Conservation (phyloP, 2,113 vertebrate species). For the Benthochromis sp. region DNA sequence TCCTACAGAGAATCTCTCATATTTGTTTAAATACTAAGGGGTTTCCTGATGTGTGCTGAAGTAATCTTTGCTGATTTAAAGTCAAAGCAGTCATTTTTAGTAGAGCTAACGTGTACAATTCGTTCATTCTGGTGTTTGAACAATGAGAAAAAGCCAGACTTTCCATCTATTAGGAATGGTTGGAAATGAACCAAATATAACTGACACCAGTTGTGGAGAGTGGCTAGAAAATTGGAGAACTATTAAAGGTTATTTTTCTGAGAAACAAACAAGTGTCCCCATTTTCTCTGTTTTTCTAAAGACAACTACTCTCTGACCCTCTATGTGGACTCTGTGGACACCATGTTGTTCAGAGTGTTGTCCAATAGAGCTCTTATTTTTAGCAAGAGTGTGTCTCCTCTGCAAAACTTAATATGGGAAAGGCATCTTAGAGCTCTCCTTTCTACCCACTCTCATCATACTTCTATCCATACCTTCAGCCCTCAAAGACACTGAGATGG, state of each 20-base stretch:
- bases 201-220: background rate
- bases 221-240: background rate
- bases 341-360: slow-evolving; percentile 16
- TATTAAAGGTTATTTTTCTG: background rate
- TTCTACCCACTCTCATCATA: slow-evolving; percentile 11
- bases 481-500: slow-evolving; percentile 28
- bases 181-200: background rate
- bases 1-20: background rate
- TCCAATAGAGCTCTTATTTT: slow-evolving; percentile 61
- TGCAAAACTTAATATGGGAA: slow-evolving; percentile 72
- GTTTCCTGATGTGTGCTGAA: background rate
- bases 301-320: background rate
- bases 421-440: slow-evolving; percentile 51
- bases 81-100: background rate
- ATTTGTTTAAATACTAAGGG: background rate
- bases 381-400: slow-evolving; percentile 46
- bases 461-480: slow-evolving; percentile 8
- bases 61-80: background rate
- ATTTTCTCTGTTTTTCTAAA: background rate
- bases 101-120: background rate
- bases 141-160: background rate
- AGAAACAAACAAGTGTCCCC: background rate
- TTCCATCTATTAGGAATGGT: accelerated
- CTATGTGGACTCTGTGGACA: background rate
- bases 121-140: background rate